Conservation (phyloP, 2,888 invertebrate species). For the Carcina quercana region DNA sequence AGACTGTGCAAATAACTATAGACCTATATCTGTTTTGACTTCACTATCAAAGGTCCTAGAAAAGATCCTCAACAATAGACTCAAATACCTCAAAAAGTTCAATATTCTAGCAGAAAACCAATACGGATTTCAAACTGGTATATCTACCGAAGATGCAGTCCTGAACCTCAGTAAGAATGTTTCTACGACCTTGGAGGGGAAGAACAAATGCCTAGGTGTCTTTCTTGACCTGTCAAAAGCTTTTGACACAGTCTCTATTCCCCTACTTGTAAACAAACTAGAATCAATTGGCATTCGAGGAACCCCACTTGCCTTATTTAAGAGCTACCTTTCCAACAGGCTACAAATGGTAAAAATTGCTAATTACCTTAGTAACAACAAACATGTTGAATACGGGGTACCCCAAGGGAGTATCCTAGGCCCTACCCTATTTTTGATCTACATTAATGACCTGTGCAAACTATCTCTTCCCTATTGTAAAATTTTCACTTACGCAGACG, state of each 20-base stretch:
- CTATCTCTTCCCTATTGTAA: background rate
- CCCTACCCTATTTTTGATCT: background rate
- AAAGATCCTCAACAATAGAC: constrained; percentile 6
- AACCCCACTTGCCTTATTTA: background rate
- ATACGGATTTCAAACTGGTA: background rate
- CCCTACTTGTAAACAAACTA: background rate
- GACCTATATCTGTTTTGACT: constrained; percentile 15
- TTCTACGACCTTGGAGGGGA: background rate
- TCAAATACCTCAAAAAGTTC: background rate
- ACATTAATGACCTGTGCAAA: background rate
- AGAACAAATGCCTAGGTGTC: background rate
- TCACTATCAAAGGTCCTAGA: constrained; percentile 16
- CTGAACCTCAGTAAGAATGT: background rate
- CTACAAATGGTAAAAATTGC: background rate
- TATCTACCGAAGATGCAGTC: background rate
- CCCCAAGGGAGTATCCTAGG: constrained; percentile 1
- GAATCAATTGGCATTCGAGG: background rate
- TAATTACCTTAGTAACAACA: background rate
- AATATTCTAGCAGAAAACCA: background rate
- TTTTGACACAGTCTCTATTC: constrained; percentile 7
- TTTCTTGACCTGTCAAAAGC: background rate
- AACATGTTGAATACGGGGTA: background rate
- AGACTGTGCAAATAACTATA: constrained; percentile 14
- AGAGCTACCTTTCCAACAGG: background rate
- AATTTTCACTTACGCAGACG: constrained; percentile 1